phyloP scores from a whole-genome alignment of 2,797 vertebrate genomes.

The Myripristis jacobus region DNA sequence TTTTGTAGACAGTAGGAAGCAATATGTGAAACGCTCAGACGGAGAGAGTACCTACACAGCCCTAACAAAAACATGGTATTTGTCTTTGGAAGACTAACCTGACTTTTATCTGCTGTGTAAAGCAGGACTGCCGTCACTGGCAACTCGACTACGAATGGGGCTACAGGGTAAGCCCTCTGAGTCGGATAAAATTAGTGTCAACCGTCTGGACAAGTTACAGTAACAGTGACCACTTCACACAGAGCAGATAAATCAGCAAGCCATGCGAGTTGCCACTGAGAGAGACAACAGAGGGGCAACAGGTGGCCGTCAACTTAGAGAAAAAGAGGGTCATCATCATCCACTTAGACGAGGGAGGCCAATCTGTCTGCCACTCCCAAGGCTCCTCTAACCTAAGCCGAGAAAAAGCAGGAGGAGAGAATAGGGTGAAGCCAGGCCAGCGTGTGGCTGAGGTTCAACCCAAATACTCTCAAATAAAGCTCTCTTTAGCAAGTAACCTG shows the following conservation, averaged over 20 bases:
- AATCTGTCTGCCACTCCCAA: slow-evolving; percentile 46
- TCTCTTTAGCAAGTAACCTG: slow-evolving; percentile 19
- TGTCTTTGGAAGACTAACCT: slow-evolving; percentile 54
- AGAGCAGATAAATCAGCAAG: slow-evolving; percentile 67
- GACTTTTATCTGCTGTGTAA: slow-evolving; percentile 55
- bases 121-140: slow-evolving; percentile 53
- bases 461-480: slow-evolving; percentile 37
- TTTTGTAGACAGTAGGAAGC: slow-evolving; percentile 22
- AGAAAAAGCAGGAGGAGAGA: slow-evolving; percentile 60
- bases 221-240: slow-evolving; percentile 64
- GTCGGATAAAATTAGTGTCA: slow-evolving; percentile 78
- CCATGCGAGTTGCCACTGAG: slow-evolving; percentile 49
- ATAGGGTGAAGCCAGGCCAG: slow-evolving; percentile 39
- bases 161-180: slow-evolving; percentile 64
- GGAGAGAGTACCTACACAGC: slow-evolving; percentile 31
- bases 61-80: slow-evolving; percentile 46
- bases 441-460: slow-evolving; percentile 15
- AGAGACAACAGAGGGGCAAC: slow-evolving; percentile 67
- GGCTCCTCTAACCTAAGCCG: slow-evolving; percentile 66
- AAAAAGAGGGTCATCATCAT: slow-evolving; percentile 74
- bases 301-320: slow-evolving; percentile 78
- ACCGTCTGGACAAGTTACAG: slow-evolving; percentile 73
- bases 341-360: slow-evolving; percentile 62
- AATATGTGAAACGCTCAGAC: slow-evolving; percentile 10
- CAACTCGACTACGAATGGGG: slow-evolving; percentile 63